Evolutionary conservation across 64 coral and sea anemone genomes (phyloP).

Genomic region (Catalaphyllia jardinei): DNA sequence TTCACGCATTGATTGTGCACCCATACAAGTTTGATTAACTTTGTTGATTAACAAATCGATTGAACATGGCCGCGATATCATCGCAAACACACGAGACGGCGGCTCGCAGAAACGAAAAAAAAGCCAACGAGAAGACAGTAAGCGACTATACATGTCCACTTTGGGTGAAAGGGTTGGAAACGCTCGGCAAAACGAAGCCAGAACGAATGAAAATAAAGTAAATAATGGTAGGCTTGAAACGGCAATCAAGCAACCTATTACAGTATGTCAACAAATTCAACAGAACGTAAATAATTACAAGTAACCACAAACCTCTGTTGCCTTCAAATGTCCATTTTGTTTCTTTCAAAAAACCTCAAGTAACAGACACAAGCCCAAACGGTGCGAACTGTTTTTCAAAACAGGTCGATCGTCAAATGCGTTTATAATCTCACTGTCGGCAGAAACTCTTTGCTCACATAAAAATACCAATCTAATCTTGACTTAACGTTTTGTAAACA

Average conservation of each 20-base stretch:
- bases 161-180: not conserved
- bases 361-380: not conserved
- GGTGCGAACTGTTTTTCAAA: not conserved
- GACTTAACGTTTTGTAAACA: conserved; percentile 1
- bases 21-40: too few relatives aligned
- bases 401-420: not conserved
- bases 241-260: conserved; percentile 8
- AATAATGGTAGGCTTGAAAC: not conserved
- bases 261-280: not conserved
- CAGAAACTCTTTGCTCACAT: not conserved
- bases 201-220: not conserved
- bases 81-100: not conserved
- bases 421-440: not conserved
- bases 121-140: not conserved
- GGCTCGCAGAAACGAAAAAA: not conserved
- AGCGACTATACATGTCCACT: not conserved
- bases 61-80: not conserved
- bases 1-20: not conserved
- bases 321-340: not conserved
- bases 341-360: not conserved
- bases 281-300: not conserved
- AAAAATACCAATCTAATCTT: not conserved
- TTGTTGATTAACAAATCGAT: too few relatives aligned
- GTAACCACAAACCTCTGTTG: not conserved
- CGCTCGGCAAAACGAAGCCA: too few relatives aligned